Evolutionary conservation across 2,113 vertebrate species (phyloP).

Genomic region (Saccopteryx leptura): DNA sequence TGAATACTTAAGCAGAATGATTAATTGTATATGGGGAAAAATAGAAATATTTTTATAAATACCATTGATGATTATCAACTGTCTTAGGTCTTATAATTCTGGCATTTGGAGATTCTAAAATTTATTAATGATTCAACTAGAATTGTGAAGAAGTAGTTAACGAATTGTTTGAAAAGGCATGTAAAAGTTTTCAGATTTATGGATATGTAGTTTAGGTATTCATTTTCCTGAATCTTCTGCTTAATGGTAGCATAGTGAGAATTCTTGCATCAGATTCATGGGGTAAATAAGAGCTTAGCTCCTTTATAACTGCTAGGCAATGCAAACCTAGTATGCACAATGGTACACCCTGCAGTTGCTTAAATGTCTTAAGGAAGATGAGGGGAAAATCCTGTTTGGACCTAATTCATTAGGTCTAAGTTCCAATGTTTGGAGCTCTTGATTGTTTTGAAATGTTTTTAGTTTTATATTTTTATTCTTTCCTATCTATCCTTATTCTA

Average conservation of each 20-base stretch:
- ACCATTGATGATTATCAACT: slow-evolving; percentile 32
- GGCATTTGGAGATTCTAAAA: slow-evolving; percentile 28
- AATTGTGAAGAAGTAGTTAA: slow-evolving; percentile 34
- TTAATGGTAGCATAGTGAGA: slow-evolving; percentile 47
- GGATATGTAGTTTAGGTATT: slow-evolving; percentile 32
- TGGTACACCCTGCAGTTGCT: not conserved
- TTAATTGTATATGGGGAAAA: not conserved
- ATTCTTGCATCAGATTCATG: slow-evolving; percentile 26
- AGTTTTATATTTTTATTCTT: not conserved
- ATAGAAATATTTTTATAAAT: slow-evolving; percentile 46
- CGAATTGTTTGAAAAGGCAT: slow-evolving; percentile 49
- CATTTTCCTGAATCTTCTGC: slow-evolving; percentile 48
- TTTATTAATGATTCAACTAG: slow-evolving; percentile 54
- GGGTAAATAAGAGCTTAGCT: not conserved
- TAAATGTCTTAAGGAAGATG: slow-evolving; percentile 25
- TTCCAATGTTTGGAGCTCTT: not conserved
- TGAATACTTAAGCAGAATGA: slow-evolving; percentile 58
- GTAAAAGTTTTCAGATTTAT: slow-evolving; percentile 63
- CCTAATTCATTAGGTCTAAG: not conserved
- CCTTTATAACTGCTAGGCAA: slow-evolving; percentile 12
- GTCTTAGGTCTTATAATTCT: slow-evolving; percentile 42
- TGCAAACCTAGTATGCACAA: not conserved
- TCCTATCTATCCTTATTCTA: not conserved
- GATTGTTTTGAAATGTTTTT: not conserved
- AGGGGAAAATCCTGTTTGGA: not conserved